Conservation (phyloP, 2,113 vertebrate genomes). For the Passer montanus region DNA sequence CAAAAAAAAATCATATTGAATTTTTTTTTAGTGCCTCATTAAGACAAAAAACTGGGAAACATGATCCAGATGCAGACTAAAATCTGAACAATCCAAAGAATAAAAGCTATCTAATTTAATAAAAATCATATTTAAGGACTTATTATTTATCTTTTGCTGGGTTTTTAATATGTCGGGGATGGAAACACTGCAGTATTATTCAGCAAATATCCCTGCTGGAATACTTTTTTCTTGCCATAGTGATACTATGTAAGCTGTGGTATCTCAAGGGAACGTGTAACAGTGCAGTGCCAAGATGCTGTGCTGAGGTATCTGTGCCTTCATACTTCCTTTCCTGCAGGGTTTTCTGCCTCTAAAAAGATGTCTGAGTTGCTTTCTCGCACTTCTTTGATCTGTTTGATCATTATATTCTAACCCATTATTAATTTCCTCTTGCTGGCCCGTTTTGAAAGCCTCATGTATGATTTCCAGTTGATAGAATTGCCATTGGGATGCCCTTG, state of each 20-base stretch:
- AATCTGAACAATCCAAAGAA: not conserved
- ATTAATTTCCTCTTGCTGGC: slow-evolving; percentile 1
- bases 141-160: not conserved
- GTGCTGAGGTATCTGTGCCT: not conserved
- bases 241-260: not conserved
- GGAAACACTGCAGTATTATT: not conserved
- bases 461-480: slow-evolving; percentile 31
- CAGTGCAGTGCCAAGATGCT: not conserved
- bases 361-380: not conserved
- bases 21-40: not conserved
- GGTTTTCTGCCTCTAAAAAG: not conserved
- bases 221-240: not conserved
- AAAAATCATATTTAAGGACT: not conserved
- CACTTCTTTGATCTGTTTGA: not conserved
- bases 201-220: not conserved
- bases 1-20: not conserved
- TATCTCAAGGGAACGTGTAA: not conserved
- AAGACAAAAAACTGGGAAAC: not conserved
- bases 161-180: not conserved
- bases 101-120: not conserved
- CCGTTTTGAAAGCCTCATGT: not conserved
- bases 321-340: not conserved
- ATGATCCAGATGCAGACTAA: not conserved
- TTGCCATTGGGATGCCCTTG: slow-evolving; percentile 24
- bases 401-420: not conserved